Conservation (phyloP, 2,113 vertebrate genomes). For the Erythrolamprus reginae region DNA sequence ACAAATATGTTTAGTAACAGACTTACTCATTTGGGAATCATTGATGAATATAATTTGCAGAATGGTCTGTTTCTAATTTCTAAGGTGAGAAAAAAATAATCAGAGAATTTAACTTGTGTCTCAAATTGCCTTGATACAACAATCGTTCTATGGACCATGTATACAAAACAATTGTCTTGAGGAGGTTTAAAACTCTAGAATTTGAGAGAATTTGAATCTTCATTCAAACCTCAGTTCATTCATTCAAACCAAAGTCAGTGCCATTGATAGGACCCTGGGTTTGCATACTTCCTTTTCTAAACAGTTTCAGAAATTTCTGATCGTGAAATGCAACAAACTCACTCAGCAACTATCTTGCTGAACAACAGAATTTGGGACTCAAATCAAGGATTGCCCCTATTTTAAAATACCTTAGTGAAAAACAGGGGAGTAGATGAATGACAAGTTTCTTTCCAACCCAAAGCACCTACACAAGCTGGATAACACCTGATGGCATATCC, state of each 20-base stretch:
- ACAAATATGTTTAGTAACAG: neutral
- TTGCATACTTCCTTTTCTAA: neutral
- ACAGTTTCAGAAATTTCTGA: neutral
- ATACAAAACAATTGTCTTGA: neutral
- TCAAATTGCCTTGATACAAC: neutral
- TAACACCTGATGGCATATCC: neutral
- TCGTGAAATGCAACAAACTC: neutral
- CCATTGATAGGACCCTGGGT: neutral
- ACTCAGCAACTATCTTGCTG: neutral
- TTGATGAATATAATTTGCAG: neutral
- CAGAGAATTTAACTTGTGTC: neutral
- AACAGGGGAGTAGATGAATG: neutral
- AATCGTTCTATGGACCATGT: neutral
- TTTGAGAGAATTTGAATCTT: neutral
- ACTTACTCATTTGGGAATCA: neutral
- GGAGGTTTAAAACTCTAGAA: neutral
- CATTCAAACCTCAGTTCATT: neutral
- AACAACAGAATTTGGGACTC: neutral
- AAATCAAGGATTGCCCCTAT: neutral
- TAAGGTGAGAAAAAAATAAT: neutral
- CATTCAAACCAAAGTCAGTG: neutral
- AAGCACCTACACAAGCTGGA: neutral
- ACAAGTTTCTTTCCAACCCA: neutral
- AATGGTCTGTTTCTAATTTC: neutral
- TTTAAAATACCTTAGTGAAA: neutral